Evolutionary conservation across 1,140 invertebrate genomes (phyloP).

Genomic region (Calephelis nemesis): DNA sequence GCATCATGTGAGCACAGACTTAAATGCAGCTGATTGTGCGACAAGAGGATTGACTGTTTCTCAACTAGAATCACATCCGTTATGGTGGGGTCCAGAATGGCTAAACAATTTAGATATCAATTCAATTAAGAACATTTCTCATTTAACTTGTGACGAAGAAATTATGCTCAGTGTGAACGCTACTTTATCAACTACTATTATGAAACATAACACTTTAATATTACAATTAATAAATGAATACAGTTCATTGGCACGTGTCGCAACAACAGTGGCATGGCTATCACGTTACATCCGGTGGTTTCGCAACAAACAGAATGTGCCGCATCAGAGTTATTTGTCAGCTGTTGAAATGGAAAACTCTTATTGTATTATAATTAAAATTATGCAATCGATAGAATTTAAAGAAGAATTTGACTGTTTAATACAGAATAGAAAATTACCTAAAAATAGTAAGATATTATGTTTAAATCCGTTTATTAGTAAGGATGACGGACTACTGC

Average conservation of each 20-base stretch:
- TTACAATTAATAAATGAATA: constrained; percentile 26
- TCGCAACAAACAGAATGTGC: too few relatives aligned
- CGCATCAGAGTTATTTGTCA: constrained; percentile 15
- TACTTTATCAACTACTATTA: constrained; percentile 20
- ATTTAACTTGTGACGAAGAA: constrained; percentile 1
- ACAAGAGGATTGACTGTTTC: constrained; percentile 22
- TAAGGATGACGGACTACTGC: constrained; percentile 18
- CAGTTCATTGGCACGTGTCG: constrained; percentile 16
- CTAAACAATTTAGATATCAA: constrained; percentile 15
- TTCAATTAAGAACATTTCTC: constrained; percentile 13
- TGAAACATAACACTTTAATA: constrained; percentile 21
- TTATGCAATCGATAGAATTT: constrained; percentile 22
- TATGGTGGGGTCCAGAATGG: constrained; percentile 30
- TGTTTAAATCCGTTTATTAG: constrained; percentile 22
- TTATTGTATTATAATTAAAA: constrained; percentile 21
- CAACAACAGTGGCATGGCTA: constrained; percentile 18
- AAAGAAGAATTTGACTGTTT: constrained; percentile 17
- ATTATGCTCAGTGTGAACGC: constrained; percentile 19
- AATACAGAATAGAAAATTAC: background rate
- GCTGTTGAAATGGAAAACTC: constrained; percentile 17
- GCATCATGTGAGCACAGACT: constrained; percentile 19
- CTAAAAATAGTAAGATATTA: constrained; percentile 22
- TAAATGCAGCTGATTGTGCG: constrained; percentile 26
- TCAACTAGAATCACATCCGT: constrained; percentile 3
- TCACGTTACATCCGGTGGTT: constrained; percentile 9